Evolutionary conservation across 2,888 invertebrate genomes (phyloP).

Genomic region (Pollenia angustigena): DNA sequence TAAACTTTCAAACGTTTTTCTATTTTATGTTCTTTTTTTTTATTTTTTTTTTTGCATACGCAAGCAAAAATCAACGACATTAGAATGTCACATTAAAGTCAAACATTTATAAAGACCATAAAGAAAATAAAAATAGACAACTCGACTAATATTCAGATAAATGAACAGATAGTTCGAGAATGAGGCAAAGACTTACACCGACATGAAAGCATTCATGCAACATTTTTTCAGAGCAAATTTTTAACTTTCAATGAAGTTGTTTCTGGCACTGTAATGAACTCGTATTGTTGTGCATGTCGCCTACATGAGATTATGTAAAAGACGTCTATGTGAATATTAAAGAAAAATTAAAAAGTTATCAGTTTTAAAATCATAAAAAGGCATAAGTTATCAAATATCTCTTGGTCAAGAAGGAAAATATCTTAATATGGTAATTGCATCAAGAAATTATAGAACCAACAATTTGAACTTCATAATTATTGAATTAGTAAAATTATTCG

Average conservation of each 20-base stretch:
- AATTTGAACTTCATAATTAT: too few relatives aligned
- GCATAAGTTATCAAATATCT: too few relatives aligned
- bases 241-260: slow-evolving; percentile 24
- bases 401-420: too few relatives aligned
- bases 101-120: slow-evolving; percentile 55
- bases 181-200: not conserved
- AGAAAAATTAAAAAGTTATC: not conserved
- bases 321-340: not conserved
- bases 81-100: slow-evolving; percentile 69
- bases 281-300: not conserved
- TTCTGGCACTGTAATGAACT: not conserved
- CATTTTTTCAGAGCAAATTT: slow-evolving; percentile 38
- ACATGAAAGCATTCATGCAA: not conserved
- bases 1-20: slow-evolving; percentile 38
- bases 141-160: slow-evolving; percentile 8
- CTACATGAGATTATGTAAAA: not conserved
- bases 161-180: not conserved
- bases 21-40: slow-evolving; percentile 15
- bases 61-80: slow-evolving; percentile 63
- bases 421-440: too few relatives aligned
- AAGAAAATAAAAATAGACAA: slow-evolving; percentile 43
- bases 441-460: too few relatives aligned
- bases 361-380: too few relatives aligned
- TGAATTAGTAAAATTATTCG: not conserved
- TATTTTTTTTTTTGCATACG: slow-evolving; percentile 52